phyloP scores from a whole-genome alignment of 2,797 vertebrate species.

The Helicolenus hilgendorfi region DNA sequence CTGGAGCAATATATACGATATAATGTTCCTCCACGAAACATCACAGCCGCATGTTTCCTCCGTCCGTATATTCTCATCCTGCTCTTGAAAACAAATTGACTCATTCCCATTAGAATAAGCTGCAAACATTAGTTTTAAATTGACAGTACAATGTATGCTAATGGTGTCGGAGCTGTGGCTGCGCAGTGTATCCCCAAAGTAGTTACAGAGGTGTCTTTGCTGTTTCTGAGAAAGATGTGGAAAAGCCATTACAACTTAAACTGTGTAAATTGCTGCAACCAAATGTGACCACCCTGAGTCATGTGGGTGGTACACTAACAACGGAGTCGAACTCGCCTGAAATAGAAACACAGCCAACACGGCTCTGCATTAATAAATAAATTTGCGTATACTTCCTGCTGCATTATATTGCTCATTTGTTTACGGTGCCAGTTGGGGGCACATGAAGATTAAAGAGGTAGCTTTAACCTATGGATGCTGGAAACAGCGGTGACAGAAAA shows the following conservation, averaged over 20 bases:
- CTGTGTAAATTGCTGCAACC: slow-evolving; percentile 74
- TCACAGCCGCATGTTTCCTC: slow-evolving; percentile 22
- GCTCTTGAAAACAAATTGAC: slow-evolving; percentile 52
- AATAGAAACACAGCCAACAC: slow-evolving; percentile 53
- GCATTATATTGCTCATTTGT: slow-evolving; percentile 52
- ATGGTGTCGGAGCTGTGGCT: slow-evolving; percentile 44
- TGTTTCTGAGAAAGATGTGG: slow-evolving; percentile 63
- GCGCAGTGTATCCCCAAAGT: slow-evolving; percentile 59
- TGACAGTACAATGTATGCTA: slow-evolving; percentile 71
- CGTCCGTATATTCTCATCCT: slow-evolving; percentile 36
- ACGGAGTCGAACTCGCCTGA: slow-evolving; percentile 43
- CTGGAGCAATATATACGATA: slow-evolving; percentile 43
- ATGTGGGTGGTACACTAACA: slow-evolving; percentile 57
- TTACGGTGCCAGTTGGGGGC: slow-evolving; percentile 39
- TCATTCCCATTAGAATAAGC: slow-evolving; percentile 70
- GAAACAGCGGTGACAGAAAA: slow-evolving; percentile 46
- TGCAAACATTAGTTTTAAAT: slow-evolving; percentile 66
- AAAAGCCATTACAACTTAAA: slow-evolving; percentile 79
- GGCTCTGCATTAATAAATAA: slow-evolving; percentile 44
- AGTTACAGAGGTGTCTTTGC: slow-evolving; percentile 76
- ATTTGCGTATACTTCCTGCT: slow-evolving; percentile 40
- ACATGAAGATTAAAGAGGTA: slow-evolving; percentile 63
- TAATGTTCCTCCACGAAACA: slow-evolving; percentile 27
- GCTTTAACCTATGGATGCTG: slow-evolving; percentile 54
- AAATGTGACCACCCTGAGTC: slow-evolving; percentile 69